Percentiles rank a stretch among this genome's conserved stretches.
phyloP scores from a whole-genome alignment of 2,888 invertebrate species.

The Entomobrya multifasciata region DNA sequence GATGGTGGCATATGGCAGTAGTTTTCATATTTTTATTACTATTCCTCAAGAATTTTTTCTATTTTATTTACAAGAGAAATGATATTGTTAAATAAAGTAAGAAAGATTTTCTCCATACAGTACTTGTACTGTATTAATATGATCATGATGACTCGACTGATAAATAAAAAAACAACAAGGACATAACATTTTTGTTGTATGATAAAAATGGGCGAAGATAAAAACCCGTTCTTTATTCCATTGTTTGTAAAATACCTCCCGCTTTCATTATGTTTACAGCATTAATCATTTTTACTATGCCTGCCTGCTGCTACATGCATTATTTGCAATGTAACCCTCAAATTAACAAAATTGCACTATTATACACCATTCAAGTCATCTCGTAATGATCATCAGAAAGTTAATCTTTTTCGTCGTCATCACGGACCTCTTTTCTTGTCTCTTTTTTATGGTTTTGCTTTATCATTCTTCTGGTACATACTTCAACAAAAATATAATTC shows the following conservation, averaged over 20 bases:
- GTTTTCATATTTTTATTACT: not conserved
- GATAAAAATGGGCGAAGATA: conserved; percentile 23
- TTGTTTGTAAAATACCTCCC: conserved; percentile 45
- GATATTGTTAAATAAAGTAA: no score
- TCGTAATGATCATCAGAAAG: not conserved
- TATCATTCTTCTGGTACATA: conserved; percentile 26
- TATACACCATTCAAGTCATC: conserved; percentile 46
- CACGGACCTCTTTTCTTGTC: conserved; percentile 3
- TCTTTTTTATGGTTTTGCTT: not conserved
- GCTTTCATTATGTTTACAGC: conserved; percentile 43
- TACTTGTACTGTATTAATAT: not conserved
- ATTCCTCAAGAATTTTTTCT: not conserved
- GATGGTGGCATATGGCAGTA: conserved; percentile 51
- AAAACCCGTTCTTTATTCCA: conserved; percentile 20
- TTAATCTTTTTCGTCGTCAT: conserved; percentile 19
- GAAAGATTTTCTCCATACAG: not conserved
- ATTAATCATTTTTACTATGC: conserved; percentile 50
- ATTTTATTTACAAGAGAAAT: conserved; percentile 17
- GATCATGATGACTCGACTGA: not conserved
- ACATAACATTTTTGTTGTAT: conserved; percentile 3
- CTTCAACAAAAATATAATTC: conserved; percentile 22
- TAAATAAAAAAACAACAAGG: conserved; percentile 31
- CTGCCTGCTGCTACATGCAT: conserved; percentile 41
- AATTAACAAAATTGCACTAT: conserved; percentile 66
- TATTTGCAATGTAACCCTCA: conserved; percentile 68